Conservation (phyloP, 2,797 vertebrate genomes). For the Hoplostethus mediterraneus region DNA sequence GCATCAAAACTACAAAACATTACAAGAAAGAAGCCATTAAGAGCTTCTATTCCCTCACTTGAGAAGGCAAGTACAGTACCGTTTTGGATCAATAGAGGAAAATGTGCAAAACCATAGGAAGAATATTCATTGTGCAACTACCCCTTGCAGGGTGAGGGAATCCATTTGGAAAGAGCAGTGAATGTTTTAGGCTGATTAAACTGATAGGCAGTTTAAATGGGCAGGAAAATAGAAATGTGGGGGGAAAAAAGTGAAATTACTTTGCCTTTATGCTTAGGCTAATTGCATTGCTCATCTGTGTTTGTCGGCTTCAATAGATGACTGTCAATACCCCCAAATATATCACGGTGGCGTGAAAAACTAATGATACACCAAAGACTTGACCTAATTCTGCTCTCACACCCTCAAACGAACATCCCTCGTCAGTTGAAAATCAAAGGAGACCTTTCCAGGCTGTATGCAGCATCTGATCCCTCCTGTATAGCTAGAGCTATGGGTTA, state of each 20-base stretch:
- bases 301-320: slow-evolving; percentile 30
- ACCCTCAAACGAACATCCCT: slow-evolving; percentile 51
- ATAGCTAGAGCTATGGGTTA: neutral
- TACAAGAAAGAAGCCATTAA: slow-evolving; percentile 11
- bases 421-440: slow-evolving; percentile 66
- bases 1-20: slow-evolving; percentile 32
- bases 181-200: slow-evolving; percentile 12
- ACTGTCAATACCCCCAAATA: slow-evolving; percentile 54
- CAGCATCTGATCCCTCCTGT: slow-evolving; percentile 46
- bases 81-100: slow-evolving; percentile 55
- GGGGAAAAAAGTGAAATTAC: slow-evolving; percentile 23
- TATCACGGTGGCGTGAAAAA: slow-evolving; percentile 61
- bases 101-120: slow-evolving; percentile 40
- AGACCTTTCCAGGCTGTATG: slow-evolving; percentile 47
- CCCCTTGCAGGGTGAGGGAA: slow-evolving; percentile 9
- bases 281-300: slow-evolving; percentile 43
- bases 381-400: slow-evolving; percentile 77
- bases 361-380: slow-evolving; percentile 65
- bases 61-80: slow-evolving; percentile 34
- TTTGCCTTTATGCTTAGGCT: slow-evolving; percentile 17
- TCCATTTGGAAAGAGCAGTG: slow-evolving; percentile 6
- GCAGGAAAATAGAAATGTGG: slow-evolving; percentile 1
- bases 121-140: slow-evolving; percentile 44
- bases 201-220: slow-evolving; percentile 2
- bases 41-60: slow-evolving; percentile 16